Evolutionary conservation across 2,797 vertebrate genomes (phyloP), one percentile per base, ranked within the genome.

Genomic region (Sebastolobus alascanus): DNA sequence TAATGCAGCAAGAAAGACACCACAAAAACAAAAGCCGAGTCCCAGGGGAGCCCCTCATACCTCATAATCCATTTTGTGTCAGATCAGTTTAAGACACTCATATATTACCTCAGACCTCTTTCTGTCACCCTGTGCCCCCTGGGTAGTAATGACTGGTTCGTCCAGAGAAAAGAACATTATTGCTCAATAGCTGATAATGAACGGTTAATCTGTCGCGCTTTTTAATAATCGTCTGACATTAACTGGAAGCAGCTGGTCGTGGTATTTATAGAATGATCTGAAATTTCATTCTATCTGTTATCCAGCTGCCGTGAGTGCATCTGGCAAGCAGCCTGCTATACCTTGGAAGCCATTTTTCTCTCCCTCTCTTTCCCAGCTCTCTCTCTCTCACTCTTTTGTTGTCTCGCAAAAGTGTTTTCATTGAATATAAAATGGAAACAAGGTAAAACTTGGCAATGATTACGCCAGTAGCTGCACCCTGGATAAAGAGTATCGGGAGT

Each of bases 251-350:
- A 96, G 95, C 94, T 97, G 96, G 78, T 78, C 40, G 86, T 29
- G 91, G 93, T 96, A 96, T 97, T 97, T 96, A 97, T 97, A 96
- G 96, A 95, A 95, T 89, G 90, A 96, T 94, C 93, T 95, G 88
- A 96, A 93, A 95, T 95, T 91, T 96, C 89, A 94, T 93, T 91
- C 89, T 95, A 93, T 94, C 93, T 96, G 95, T 95, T 94, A 92
- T 93, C 93, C 95, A 96, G 95, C 93, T 94, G 94, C 93, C 59
- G 87, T 87, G 84, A 94, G 82, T 89, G 92, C 95, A 96, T 95
- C 95, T 97, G 97, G 96, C 88, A 92, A 35, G 89, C 93, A 94
- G 93, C 88, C 89, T 80, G 85, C 82, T 85, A 68, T 84, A 90
- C 87, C 89, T 93, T 92, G 85, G 87, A 93, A 88, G 80, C 46